Base-by-base conservation (phyloP, 2,888 invertebrate species). In the Harpalus rubripes region DNA sequence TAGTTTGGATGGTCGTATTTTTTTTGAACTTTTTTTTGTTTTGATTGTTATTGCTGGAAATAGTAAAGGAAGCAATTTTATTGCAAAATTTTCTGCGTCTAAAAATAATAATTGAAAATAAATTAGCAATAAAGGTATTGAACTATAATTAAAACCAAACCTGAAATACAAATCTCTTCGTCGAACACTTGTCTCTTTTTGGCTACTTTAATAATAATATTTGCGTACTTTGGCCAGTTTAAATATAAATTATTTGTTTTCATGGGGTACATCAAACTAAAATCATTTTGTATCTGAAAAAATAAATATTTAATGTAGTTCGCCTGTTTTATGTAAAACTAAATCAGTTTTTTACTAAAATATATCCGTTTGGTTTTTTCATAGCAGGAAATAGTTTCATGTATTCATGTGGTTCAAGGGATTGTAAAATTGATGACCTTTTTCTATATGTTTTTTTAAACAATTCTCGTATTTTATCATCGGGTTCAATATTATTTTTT, bases 181-280 rank as follows among this genome's bases (percentile, higher is more conserved):
- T 61, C 22, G 7, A 61, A 16, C 18, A 16, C 18, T 8, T 18
- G 15, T 6, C 12, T 61, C 7, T 61, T 12, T 8, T 22, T n/a
- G 18, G 61, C 16, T 18, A 61, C 6, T 22, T 22, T 61, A 22
- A 61, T 61, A 7, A 61, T 16, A 16, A 18, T 61, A 16, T 22
- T n/a, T 61, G 61, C 15, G 7, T 18, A 18, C 6, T 8, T 22
- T 8, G 61, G 22, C 61, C 61, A 61, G 7, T 61, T 61, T 8
- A 18, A 18, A 61, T 18, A 61, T 22, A 61, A 61, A 61, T 61
- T 61, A 61, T 61, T 61, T 18, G 10, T 22, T 61, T 61, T 61
- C 8, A 8, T 61, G 1, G 61, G 61, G 18, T 18, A 22, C 18
- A 61, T 16, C 10, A 18, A 18, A 22, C 18, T 4, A 61, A 61